phyloP scores from a whole-genome alignment of 2,797 vertebrate species.

The Pampus argenteus region DNA sequence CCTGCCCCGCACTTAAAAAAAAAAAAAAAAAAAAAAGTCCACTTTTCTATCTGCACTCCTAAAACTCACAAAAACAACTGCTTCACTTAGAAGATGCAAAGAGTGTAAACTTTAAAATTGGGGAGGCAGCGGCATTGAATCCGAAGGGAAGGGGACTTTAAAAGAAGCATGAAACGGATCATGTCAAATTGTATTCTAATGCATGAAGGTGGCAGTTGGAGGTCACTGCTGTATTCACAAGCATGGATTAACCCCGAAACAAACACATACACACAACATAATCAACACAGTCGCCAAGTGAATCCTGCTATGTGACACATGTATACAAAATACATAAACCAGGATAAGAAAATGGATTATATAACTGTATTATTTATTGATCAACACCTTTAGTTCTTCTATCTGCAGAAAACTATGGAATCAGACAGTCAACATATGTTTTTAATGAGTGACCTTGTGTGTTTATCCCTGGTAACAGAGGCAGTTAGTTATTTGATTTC shows the following conservation, averaged over 20 bases:
- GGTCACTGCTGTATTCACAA: slow-evolving; percentile 58
- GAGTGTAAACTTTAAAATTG: slow-evolving; percentile 4
- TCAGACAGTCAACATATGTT: neutral
- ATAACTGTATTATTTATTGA: neutral
- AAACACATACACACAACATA: slow-evolving; percentile 24
- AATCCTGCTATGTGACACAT: slow-evolving; percentile 29
- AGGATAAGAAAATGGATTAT: neutral
- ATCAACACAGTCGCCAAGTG: slow-evolving; percentile 35
- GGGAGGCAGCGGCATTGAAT: neutral
- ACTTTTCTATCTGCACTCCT: slow-evolving; percentile 46
- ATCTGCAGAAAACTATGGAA: slow-evolving; percentile 8
- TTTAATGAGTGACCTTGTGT: neutral
- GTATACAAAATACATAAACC: slow-evolving; percentile 17
- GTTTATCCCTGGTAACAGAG: slow-evolving; percentile 34
- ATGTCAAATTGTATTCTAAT: slow-evolving; percentile 62
- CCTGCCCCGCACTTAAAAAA: slow-evolving; percentile 30
- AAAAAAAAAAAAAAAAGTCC: too few species aligned
- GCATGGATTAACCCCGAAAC: slow-evolving; percentile 16
- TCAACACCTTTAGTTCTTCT: neutral
- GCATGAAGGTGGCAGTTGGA: slow-evolving; percentile 56
- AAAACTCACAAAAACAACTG: slow-evolving; percentile 34
- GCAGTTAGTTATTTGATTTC: slow-evolving; percentile 42
- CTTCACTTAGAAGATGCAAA: slow-evolving; percentile 41
- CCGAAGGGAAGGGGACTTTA: slow-evolving; percentile 9
- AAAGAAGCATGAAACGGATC: slow-evolving; percentile 44